phyloP scores from a whole-genome alignment of 1,140 invertebrate species.

The Apis florea region DNA sequence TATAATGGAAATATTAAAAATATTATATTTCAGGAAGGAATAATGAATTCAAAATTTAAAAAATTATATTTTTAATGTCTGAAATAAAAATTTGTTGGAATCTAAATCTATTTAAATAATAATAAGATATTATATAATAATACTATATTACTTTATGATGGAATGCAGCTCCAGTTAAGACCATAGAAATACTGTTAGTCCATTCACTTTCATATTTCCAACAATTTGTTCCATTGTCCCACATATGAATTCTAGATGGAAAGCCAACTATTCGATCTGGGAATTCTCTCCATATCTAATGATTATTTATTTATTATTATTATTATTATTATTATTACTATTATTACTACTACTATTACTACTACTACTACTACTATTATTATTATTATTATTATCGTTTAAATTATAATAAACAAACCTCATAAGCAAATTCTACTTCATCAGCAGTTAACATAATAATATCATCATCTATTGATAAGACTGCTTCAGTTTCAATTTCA shows the following conservation, averaged over 20 bases:
- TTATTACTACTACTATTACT: too few relatives aligned
- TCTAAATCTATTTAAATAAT: neutral
- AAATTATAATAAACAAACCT: conserved; percentile 75
- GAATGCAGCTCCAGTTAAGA: conserved; percentile 95
- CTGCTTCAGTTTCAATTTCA: conserved; percentile 96
- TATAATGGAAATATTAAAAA: neutral
- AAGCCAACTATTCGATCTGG: conserved; percentile 96
- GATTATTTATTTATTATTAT: conserved; percentile 52
- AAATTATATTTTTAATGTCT: conserved; percentile 1
- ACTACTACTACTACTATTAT: neutral
- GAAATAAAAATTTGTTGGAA: conserved; percentile 19
- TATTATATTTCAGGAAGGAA: conserved; percentile 6
- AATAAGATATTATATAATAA: neutral
- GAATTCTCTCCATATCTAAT: conserved; percentile 95
- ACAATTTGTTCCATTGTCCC: conserved; percentile 90
- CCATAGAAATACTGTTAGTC: conserved; percentile 96
- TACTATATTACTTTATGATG: conserved; percentile 88
- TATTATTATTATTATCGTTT: too few relatives aligned
- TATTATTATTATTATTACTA: neutral
- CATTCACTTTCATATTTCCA: conserved; percentile 98
- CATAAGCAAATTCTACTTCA: conserved; percentile 95
- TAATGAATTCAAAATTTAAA: conserved; percentile 17
- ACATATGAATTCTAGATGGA: conserved; percentile 93
- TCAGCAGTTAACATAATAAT: conserved; percentile 96
- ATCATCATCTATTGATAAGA: conserved; percentile 95